Conservation (phyloP, 2,113 vertebrate species). For the Bufo gargarizans region DNA sequence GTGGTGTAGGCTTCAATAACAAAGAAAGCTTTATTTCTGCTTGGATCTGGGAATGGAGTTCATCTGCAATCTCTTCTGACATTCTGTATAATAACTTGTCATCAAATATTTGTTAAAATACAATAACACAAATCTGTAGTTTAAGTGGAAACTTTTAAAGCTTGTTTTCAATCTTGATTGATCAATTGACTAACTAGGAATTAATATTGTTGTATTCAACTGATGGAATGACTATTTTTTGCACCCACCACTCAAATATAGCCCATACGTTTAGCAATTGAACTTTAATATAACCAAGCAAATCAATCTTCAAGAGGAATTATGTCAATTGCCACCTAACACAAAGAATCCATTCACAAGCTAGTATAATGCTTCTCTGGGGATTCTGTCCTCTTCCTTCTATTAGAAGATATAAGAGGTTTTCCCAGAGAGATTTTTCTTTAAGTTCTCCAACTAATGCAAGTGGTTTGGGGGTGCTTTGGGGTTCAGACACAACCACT, state of each 20-base stretch:
- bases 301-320: constrained; percentile 25
- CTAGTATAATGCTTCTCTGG: constrained; percentile 20
- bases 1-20: neutral
- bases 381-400: constrained; percentile 11
- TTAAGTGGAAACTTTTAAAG: constrained; percentile 6
- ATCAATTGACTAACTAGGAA: constrained; percentile 8
- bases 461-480: neutral
- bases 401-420: constrained; percentile 31
- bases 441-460: neutral
- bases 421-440: constrained; percentile 31
- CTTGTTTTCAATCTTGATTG: constrained; percentile 16
- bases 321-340: constrained; percentile 18
- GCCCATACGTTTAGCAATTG: neutral
- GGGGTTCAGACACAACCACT: neutral
- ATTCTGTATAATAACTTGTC: neutral
- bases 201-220: neutral
- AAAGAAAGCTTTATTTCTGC: neutral
- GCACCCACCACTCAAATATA: neutral
- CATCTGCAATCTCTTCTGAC: neutral
- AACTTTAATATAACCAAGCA: neutral
- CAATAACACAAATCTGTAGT: neutral
- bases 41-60: neutral
- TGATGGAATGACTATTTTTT: neutral
- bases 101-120: neutral
- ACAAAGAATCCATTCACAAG: constrained; percentile 23